A percentile compares a stretch with the other conserved stretches of the same genome.
These are phyloP conservation scores for Nanger granti DNA, from an alignment of 2,113 vertebrate species.

Conservation along the genomic window DNA sequence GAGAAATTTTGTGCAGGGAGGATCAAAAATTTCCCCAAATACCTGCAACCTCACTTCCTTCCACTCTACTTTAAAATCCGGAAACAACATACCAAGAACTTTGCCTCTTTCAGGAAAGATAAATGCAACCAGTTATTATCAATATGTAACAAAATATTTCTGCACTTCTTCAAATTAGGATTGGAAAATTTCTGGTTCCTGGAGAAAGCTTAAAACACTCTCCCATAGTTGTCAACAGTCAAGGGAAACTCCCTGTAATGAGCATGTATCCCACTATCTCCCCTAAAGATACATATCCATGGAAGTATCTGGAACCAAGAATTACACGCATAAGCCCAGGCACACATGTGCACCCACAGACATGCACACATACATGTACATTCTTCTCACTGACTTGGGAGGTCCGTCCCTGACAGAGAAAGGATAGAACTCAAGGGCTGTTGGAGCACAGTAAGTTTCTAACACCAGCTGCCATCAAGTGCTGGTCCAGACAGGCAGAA, in stretches of 20 bases:
- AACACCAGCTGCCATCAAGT: conserved; percentile 53
- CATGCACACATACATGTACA: not conserved
- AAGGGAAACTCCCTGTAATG: not conserved
- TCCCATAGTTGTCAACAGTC: not conserved
- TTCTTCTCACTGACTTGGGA: not conserved
- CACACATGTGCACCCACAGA: not conserved
- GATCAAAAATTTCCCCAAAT: not conserved
- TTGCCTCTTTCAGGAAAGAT: not conserved
- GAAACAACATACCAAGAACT: not conserved
- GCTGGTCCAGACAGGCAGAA: conserved; percentile 49
- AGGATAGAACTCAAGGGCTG: conserved; percentile 40
- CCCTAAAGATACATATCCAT: not conserved
- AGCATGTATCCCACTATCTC: not conserved
- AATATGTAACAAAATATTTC: not conserved
- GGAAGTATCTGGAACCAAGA: not conserved
- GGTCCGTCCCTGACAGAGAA: conserved; percentile 45
- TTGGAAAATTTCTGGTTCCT: not conserved
- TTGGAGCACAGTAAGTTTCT: conserved; percentile 51
- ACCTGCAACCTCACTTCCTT: not conserved
- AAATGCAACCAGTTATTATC: not conserved
- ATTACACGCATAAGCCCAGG: not conserved
- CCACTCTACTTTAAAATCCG: not conserved
- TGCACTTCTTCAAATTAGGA: not conserved
- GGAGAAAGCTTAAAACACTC: not conserved
- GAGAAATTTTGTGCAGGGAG: not conserved